Evolutionary conservation across 2,888 invertebrate genomes (phyloP), one percentile per base, ranked within the genome.

Genomic region (Doris montereyensis): DNA sequence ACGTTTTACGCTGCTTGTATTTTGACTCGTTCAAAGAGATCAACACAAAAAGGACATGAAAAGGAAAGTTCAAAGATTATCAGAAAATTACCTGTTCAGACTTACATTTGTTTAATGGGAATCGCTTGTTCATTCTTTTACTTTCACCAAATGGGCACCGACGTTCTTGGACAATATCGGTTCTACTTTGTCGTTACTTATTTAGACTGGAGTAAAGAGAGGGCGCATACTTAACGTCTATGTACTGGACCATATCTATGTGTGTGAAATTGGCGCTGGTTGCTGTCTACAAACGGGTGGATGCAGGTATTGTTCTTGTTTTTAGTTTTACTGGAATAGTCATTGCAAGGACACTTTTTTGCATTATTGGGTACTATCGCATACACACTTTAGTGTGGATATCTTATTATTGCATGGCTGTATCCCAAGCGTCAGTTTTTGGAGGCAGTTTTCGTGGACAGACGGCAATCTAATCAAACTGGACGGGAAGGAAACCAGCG

Each of bases 241-340:
- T 77, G 0, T 77, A 72, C 77, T 77, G 77, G 77, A 52, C 60
- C 17, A 62, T 71, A 26, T 72, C 71, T 30, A 77, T 72, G 4
- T 71, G 21, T 0, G 30, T 72, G 8, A 77, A 77, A 34, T 72
- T 77, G 24, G 62, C 5, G 8, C 62, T 77, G 71, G 41, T 77
- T 1, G 2, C 72, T 1, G 17, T 77, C 3, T 30, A 72, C 0
- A 71, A 52, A 24, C 34, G 32, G 5, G 21, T 77, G 1, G 72
- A 77, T 26, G 60, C 72, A 17, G 72, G 72, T 30, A 0, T 65
- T 1, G 21, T 77, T 10, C 10, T 77, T 21, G 24, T 72, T 13
- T 8, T 28, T 1, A 72, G 71, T 32, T 60, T 30, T 17, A 13
- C 41, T 1, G 72, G 72, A 17, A 77, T 77, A 72, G 52, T 65